Conservation (phyloP, 2,797 vertebrate genomes). For the Anas acuta region DNA sequence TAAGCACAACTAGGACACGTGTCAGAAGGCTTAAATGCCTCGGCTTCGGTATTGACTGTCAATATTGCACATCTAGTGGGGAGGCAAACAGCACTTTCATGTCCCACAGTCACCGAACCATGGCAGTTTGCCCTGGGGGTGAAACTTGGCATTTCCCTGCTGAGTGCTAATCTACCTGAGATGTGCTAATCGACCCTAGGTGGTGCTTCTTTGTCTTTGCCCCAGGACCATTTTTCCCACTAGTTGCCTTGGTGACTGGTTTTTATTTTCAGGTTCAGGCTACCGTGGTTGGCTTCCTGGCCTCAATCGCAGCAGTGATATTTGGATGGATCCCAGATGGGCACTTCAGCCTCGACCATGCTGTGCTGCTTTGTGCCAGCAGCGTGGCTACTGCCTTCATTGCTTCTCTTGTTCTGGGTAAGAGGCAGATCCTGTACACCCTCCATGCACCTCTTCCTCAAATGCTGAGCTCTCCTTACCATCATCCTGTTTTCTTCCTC, state of each 20-base stretch:
- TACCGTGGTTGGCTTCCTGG: slow-evolving; percentile 97
- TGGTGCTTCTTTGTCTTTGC: not conserved
- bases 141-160: not conserved
- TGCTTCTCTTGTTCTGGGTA: slow-evolving; percentile 93
- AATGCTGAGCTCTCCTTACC: not conserved
- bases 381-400: slow-evolving; percentile 98
- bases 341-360: slow-evolving; percentile 90
- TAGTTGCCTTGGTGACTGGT: not conserved
- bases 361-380: slow-evolving; percentile 94
- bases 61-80: accelerated
- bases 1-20: not conserved
- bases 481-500: not conserved
- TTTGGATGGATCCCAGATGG: slow-evolving; percentile 98
- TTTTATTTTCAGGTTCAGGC: slow-evolving; percentile 88
- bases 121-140: accelerated
- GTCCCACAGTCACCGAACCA: accelerated
- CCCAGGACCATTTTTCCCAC: accelerated
- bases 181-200: not conserved
- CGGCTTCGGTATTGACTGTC: not conserved
- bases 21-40: not conserved
- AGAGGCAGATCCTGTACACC: not conserved
- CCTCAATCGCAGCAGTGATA: slow-evolving; percentile 93
- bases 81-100: not conserved
- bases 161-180: not conserved
- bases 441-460: not conserved